Conservation (phyloP, 2,888 invertebrate species). For the Caenorhabditis doughertyi region DNA sequence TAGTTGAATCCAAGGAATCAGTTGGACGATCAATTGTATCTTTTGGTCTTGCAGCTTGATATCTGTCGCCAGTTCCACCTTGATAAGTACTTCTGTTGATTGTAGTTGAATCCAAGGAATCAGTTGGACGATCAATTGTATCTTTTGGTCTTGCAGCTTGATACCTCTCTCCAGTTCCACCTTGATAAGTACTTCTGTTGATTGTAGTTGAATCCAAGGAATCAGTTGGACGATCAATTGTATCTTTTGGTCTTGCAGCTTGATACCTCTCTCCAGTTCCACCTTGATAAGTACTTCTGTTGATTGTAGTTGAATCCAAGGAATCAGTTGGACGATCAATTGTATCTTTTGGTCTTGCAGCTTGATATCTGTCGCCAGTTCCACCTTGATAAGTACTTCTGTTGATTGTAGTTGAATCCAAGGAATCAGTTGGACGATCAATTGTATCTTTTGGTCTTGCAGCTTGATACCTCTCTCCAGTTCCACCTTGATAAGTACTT, state of each 20-base stretch:
- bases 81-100: constrained; percentile 39
- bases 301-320: constrained; percentile 27
- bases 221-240: constrained; percentile 23
- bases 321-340: constrained; percentile 26
- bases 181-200: constrained; percentile 39
- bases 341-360: constrained; percentile 29
- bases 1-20: constrained; percentile 23
- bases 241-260: constrained; percentile 32
- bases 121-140: constrained; percentile 23
- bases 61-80: constrained; percentile 41
- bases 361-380: constrained; percentile 23
- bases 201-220: constrained; percentile 21
- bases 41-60: constrained; percentile 21
- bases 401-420: constrained; percentile 30
- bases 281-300: constrained; percentile 35
- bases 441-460: constrained; percentile 30
- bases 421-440: constrained; percentile 20
- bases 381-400: constrained; percentile 40
- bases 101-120: constrained; percentile 14
- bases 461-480: constrained; percentile 30
- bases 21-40: constrained; percentile 31
- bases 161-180: constrained; percentile 36
- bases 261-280: constrained; percentile 32
- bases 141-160: constrained; percentile 32
- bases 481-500: constrained; percentile 36